These are phyloP conservation scores for Syngnathoides biaculeatus DNA, from an alignment of 2,113 vertebrate genomes.

Conservation along the genomic window DNA sequence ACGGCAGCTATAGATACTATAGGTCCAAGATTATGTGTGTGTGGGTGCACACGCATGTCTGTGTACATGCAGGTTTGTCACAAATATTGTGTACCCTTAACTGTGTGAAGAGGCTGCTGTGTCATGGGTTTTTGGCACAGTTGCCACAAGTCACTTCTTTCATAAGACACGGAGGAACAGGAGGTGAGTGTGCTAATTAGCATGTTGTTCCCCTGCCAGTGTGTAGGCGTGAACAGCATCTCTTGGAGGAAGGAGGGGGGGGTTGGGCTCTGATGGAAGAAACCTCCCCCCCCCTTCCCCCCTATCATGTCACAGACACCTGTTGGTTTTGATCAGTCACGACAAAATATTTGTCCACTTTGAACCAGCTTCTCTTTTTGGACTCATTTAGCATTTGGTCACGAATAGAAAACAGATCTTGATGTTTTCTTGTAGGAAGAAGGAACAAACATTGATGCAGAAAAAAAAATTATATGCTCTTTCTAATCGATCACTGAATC, in stretches of 20 bases:
- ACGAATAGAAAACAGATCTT: background rate
- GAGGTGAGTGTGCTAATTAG: conserved; percentile 56
- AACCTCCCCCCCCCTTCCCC: conserved; percentile 53
- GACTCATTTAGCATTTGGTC: background rate
- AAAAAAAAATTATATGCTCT: background rate
- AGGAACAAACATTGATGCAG: background rate
- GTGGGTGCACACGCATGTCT: too few relatives aligned
- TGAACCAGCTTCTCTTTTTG: background rate
- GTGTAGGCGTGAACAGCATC: conserved; percentile 35
- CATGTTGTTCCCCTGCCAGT: conserved; percentile 50
- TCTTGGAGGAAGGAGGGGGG: too few relatives aligned
- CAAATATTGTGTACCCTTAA: conserved; percentile 21
- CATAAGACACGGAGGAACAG: conserved; percentile 38
- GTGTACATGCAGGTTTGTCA: background rate
- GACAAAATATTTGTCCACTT: conserved; percentile 1
- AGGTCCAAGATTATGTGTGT: background rate
- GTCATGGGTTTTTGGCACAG: conserved; percentile 18
- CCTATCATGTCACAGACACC: conserved; percentile 21
- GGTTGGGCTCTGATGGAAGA: conserved; percentile 26
- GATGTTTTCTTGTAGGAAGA: background rate
- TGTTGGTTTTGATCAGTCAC: conserved; percentile 13
- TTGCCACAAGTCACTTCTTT: conserved; percentile 45
- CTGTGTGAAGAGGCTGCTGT: background rate
- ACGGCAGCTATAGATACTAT: too few relatives aligned
- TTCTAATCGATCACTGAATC: background rate